Base-by-base conservation (phyloP, 2,797 vertebrate species). In the Triplophysa yarkandensis region DNA sequence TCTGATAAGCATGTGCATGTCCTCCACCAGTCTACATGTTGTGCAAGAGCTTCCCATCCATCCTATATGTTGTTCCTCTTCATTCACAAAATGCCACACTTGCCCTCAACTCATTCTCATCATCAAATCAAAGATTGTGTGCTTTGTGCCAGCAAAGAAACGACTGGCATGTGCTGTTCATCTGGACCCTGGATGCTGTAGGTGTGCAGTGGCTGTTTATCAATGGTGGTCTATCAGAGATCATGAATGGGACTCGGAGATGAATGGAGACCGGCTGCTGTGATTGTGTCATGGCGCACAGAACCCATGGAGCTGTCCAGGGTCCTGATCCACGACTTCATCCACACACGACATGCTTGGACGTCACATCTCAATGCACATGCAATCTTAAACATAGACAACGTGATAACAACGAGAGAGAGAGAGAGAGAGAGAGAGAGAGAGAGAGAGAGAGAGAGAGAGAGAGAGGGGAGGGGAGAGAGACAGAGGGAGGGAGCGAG, bases 251-350 rank as follows among this genome's bases (percentile, higher is more conserved):
- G 64, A 81, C 77, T 41, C 78, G 55, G 55, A 76, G 69, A 83
- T 81, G 80, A 81, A 83, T 83, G 79, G 75, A 80, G 58, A 60
- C 71, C 52, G 23, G 71, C 78, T 71, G 68, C 63, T 68, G 72
- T 55, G 61, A 54, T 69, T 27, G 61, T 36, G 61, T 71, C 68
- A 71, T 68, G 74, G 74, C 73, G 68, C 28, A 30, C 62, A 74
- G 60, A 77, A 54, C 71, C 77, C 63, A 70, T 27, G 21, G 58
- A 71, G 85, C 90, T 92, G 86, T 91, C 90, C 89, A 17, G 70
- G 87, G 90, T 92, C 63, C 90, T 90, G 89, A 90, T 11, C 66
- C 30, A 6, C n/a, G n/a, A n/a, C n/a, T n/a, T n/a, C n/a, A n/a
- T n/a, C n/a, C n/a, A n/a, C n/a, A n/a, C n/a, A n/a, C n/a, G n/a